Conservation (phyloP, 2,888 invertebrate species). For the Ochropleura leucogaster region DNA sequence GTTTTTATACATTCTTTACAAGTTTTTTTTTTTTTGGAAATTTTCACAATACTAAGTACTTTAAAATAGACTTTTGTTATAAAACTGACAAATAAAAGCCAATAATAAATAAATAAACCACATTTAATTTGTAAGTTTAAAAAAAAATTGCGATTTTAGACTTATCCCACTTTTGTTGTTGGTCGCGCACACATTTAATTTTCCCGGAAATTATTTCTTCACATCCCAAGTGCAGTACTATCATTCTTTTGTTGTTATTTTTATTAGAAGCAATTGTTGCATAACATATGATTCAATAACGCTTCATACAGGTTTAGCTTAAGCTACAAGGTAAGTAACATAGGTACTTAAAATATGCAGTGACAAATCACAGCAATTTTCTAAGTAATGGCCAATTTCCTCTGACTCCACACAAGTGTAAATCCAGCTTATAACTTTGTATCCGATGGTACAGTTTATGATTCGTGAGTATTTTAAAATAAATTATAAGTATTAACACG, state of each 20-base stretch:
- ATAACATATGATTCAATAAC: neutral
- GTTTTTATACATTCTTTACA: slow-evolving; percentile 46
- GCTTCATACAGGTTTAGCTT: neutral
- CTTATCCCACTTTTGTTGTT: slow-evolving; percentile 16
- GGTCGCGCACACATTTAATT: neutral
- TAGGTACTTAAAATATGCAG: neutral
- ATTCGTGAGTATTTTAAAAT: neutral
- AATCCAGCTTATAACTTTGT: neutral
- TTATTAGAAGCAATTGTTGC: neutral
- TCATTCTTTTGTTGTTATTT: neutral
- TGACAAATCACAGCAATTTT: slow-evolving; percentile 36
- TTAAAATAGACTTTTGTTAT: neutral
- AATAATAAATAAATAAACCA: neutral
- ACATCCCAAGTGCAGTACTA: neutral
- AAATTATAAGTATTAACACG: neutral
- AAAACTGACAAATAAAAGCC: neutral
- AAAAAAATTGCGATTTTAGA: slow-evolving; percentile 6
- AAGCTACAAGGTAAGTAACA: slow-evolving; percentile 9
- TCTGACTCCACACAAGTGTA: neutral
- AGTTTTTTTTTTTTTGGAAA: slow-evolving; percentile 12
- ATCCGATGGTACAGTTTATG: neutral
- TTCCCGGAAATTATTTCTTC: neutral
- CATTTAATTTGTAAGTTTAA: neutral
- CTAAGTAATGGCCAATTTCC: slow-evolving; percentile 32
- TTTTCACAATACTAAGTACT: neutral